Base-by-base conservation (phyloP, 1,140 invertebrate species). In the Hypsibius dujardini region DNA sequence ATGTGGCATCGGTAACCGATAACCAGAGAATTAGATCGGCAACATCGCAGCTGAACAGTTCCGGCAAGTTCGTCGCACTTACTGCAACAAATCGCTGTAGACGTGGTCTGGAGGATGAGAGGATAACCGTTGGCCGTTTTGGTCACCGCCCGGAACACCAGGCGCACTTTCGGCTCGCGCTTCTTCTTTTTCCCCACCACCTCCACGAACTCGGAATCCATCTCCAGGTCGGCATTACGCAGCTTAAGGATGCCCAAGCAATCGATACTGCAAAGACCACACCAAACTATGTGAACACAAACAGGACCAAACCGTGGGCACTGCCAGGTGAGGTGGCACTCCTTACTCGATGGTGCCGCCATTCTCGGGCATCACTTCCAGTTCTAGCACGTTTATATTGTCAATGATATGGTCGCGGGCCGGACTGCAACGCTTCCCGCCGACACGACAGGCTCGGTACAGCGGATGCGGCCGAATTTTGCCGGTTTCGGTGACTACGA, bases 231-330 rank as follows among this genome's bases (percentile, higher is more conserved):
- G 62, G 62, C 62, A 42, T 67, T 67, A 42, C 62, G 62, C 12
- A 67, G 62, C 62, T 67, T 67, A 7, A 67, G 42, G 45, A 67
- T 67, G 42, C 62, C 62, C 62, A 67, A 15, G 45, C 62, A 67
- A 42, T 67, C 62, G 12, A 67, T 45, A 67, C 62, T 67, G 42
- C 12, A 67, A 67, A 56, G n/a, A 56, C 7, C 7, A 56, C 62
- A 67, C 12, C 45, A 42, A 67, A 15, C 7, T 42, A 67, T 67
- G 62, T 7, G 62, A 15, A 15, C 12, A 45, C 45, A 42, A 15
- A 45, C 3, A 12, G 42, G 45, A 67, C 42, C 12, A 67, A 12
- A 42, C 42, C 12, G 3, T 12, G 12, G 42, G 45, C 42, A 7
- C 45, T 12, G 7, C 62, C 12, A 15, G 62, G 62, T 67, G 12